Evolutionary conservation across 2,113 vertebrate genomes (phyloP).

Genomic region (Barbus barbus): DNA sequence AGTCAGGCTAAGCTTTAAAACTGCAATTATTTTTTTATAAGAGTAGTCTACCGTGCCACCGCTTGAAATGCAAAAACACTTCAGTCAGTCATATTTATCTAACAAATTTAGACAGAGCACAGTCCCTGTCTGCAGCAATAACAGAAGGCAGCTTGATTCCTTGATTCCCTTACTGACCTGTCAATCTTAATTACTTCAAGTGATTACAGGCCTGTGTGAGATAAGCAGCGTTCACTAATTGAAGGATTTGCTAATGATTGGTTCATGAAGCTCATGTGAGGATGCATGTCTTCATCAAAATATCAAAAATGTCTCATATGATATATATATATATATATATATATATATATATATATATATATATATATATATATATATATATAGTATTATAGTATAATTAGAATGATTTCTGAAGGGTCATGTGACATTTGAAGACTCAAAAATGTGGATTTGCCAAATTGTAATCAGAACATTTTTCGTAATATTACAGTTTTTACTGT

Average conservation of each 20-base stretch:
- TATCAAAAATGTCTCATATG: neutral
- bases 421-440: too few relatives aligned
- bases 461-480: too few relatives aligned
- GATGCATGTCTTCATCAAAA: conserved; percentile 39
- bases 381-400: too few relatives aligned
- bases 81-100: conserved; percentile 29
- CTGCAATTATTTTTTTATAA: conserved; percentile 30
- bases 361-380: too few relatives aligned
- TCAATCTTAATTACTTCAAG: conserved; percentile 54
- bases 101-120: conserved; percentile 43
- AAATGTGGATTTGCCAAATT: too few relatives aligned
- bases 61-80: conserved; percentile 24
- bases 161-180: conserved; percentile 42
- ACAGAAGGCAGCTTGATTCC: conserved; percentile 43
- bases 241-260: conserved; percentile 43
- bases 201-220: conserved; percentile 48
- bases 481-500: too few relatives aligned
- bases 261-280: conserved; percentile 40
- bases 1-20: conserved; percentile 31
- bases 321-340: neutral
- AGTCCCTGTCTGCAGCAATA: conserved; percentile 35
- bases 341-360: too few relatives aligned
- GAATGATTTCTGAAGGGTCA: too few relatives aligned
- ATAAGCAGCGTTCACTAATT: conserved; percentile 44
- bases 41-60: conserved; percentile 3